A percentile compares a stretch with the other conserved stretches of the same genome.
Evolutionary conservation across 1,140 invertebrate species (phyloP).

Genomic region (Drosophila watanabei): DNA sequence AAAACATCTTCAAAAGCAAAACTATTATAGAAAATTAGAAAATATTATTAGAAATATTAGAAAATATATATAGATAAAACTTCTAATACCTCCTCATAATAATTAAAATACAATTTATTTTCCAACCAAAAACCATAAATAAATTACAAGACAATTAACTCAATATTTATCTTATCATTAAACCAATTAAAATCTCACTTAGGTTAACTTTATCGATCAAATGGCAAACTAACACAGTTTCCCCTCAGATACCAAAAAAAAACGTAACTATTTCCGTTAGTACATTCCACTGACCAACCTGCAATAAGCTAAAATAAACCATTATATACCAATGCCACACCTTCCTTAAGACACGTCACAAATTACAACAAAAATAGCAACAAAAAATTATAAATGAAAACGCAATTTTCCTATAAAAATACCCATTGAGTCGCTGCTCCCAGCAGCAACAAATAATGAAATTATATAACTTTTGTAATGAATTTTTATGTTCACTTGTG

Average conservation of each 20-base stretch:
- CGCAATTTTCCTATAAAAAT: conserved; percentile 82
- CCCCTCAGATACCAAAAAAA: background rate
- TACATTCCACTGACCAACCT: conserved; percentile 8
- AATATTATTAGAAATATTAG: background rate
- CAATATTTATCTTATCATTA: conserved; percentile 16
- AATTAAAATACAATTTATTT: background rate
- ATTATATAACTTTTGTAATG: conserved; percentile 66
- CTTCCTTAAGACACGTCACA: conserved; percentile 14
- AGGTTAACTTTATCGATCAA: conserved; percentile 13
- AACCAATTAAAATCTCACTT: conserved; percentile 22
- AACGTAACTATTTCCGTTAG: conserved; percentile 12
- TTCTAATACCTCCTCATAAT: too few relatives aligned
- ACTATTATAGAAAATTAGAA: too few relatives aligned
- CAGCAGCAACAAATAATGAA: conserved; percentile 58
- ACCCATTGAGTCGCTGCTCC: conserved; percentile 51
- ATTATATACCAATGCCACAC: conserved; percentile 32
- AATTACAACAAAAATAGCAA: background rate
- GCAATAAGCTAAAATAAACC: conserved; percentile 20
- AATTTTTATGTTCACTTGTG: conserved; percentile 48
- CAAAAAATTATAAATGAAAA: conserved; percentile 68
- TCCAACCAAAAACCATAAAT: background rate
- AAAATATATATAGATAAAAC: background rate
- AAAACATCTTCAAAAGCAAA: background rate
- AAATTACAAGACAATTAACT: conserved; percentile 6
- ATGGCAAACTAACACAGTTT: background rate